These are phyloP conservation scores for Oedothorax gibbosus DNA, from an alignment of 1,140 invertebrate genomes.

Conservation along the genomic window DNA sequence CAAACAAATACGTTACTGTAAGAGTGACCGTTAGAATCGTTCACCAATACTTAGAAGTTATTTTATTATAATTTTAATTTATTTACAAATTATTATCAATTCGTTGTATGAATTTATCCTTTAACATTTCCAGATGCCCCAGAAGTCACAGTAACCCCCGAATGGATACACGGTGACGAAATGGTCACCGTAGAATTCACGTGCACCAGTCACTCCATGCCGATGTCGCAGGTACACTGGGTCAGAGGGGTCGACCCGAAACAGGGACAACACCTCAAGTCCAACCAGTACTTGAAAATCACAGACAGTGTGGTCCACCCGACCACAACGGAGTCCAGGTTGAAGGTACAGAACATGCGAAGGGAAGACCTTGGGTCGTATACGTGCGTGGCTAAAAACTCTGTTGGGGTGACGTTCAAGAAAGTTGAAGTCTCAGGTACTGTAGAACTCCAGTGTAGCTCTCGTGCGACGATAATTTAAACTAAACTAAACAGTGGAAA, in stretches of 20 bases:
- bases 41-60: no score
- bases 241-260: slow-evolving; percentile 8
- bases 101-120: neutral
- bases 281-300: neutral
- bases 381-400: slow-evolving; percentile 83
- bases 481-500: no score
- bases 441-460: no score
- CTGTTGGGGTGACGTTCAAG: slow-evolving; percentile 76
- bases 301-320: neutral
- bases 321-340: neutral
- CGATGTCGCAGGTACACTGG: slow-evolving; percentile 11
- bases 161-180: slow-evolving; percentile 34
- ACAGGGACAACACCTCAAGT: neutral
- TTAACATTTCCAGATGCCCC: slow-evolving; percentile 27
- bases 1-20: no score
- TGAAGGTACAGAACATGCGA: slow-evolving; percentile 11
- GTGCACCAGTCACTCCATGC: slow-evolving; percentile 7
- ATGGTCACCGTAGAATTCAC: slow-evolving; percentile 28
- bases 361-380: slow-evolving; percentile 70
- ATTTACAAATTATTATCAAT: no score
- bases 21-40: no score
- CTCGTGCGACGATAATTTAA: no score
- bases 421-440: slow-evolving; percentile 48
- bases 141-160: slow-evolving; percentile 2
- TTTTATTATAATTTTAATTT: no score